These are phyloP conservation scores for Oplegnathus fasciatus DNA, from an alignment of 2,113 vertebrate genomes.

Conservation along the genomic window DNA sequence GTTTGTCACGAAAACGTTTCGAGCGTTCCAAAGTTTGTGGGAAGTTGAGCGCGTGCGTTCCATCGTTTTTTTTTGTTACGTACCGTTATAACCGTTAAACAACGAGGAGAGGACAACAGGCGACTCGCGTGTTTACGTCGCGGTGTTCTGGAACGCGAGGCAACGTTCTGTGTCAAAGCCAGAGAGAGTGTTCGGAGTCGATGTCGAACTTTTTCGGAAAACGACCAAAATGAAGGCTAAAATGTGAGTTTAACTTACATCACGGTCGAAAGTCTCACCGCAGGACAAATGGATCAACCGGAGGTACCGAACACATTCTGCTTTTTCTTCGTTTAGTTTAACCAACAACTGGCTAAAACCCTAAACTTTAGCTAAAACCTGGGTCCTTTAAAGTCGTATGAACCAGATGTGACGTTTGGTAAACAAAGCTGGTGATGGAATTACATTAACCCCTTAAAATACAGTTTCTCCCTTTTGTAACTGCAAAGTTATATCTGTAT, in stretches of 20 bases:
- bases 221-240: not conserved
- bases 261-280: not conserved
- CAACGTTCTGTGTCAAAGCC: not conserved
- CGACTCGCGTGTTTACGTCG: not conserved
- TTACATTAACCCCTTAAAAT: no score
- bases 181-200: not conserved
- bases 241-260: not conserved
- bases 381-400: not conserved
- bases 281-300: constrained; percentile 43
- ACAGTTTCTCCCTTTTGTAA: not conserved
- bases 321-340: not conserved
- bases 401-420: not conserved
- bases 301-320: constrained; percentile 43
- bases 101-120: not conserved
- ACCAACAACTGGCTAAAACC: no score
- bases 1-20: not conserved
- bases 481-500: not conserved
- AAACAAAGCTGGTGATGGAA: not conserved
- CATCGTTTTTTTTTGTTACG: not conserved
- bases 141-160: not conserved
- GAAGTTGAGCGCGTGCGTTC: not conserved
- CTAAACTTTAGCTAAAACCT: not conserved
- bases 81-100: not conserved
- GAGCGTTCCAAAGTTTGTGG: not conserved
- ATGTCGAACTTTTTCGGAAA: not conserved